Base-by-base conservation (phyloP, 2,888 invertebrate genomes). In the Chalcosyrphus nemorum region DNA sequence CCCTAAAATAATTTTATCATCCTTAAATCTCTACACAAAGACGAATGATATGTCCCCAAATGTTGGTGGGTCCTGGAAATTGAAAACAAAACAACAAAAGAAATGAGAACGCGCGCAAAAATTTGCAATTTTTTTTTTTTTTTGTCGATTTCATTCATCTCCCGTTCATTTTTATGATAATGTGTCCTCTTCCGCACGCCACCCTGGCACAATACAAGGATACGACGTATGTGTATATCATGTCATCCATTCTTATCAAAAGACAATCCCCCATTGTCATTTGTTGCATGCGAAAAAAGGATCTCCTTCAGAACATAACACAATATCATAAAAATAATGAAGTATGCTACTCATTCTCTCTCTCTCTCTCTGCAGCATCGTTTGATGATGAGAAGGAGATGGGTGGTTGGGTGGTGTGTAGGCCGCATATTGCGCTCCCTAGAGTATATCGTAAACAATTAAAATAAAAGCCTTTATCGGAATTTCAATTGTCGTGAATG, bases 381-480 rank as follows among this genome's bases (percentile, higher is more conserved):
- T 68, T 38, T 38, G 27, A 38, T 5, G 27, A 29, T 24, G 50
- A n/a, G 13, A 11, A 35, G 9, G 52, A 11, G 24, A 35, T 7
- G 9, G 29, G 11, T 11, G 38, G 29, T 5, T 5, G 7, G 17
- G 27, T 56, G 4, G 50, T 50, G 50, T 52, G n/a, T n/a, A n/a
- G n/a, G n/a, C n/a, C 66, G 71, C 57, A 57, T 57, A 71, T 66
- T 84, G 56, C 11, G 56, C 11, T 21, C 71, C 50, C 81, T 17
- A 43, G 84, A 57, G 80, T 65, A 63, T 68, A 70, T 68, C 72
- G 66, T 75, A 80, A 84, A 85, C 81, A 85, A 85, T 85, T 85
- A 85, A 85, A 85, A 81, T 85, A 81, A 85, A 81, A 81, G 81
- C 81, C 81, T 81, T 85, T 85, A 85, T 85, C 81, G 80, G 85